Evolutionary conservation across 30 jellyfish, hydroid and myxozoan species (phyloP).

Genomic region (Hydractinia echinata): DNA sequence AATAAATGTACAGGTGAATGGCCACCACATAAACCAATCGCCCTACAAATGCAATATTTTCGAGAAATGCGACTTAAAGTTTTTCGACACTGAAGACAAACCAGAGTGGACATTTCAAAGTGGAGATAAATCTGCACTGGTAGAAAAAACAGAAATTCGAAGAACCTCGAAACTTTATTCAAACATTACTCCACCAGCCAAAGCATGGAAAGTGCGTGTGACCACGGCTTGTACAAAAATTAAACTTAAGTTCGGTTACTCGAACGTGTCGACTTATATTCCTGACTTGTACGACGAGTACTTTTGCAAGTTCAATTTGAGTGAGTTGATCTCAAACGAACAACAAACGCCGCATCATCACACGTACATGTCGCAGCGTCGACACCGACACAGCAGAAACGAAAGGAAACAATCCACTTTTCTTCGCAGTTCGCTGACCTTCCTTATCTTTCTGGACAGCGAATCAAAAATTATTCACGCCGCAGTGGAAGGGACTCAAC

Average conservation of each 20-base stretch:
- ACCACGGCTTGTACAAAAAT: conserved; percentile 24
- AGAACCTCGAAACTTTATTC: conserved; percentile 21
- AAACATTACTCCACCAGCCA: conserved; percentile 1
- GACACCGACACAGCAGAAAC: not conserved
- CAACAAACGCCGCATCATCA: conserved; percentile 11
- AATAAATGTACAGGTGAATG: conserved; percentile 24
- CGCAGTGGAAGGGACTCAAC: conserved; percentile 22
- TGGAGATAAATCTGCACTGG: conserved; percentile 14
- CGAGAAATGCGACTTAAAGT: conserved; percentile 27
- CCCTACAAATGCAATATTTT: conserved; percentile 20
- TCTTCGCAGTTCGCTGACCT: conserved; percentile 15
- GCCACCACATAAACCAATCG: conserved; percentile 21
- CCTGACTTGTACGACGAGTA: conserved; percentile 26
- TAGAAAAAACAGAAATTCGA: conserved; percentile 21
- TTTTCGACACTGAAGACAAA: not conserved
- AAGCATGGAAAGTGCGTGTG: conserved; percentile 39
- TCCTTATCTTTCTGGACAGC: conserved; percentile 14
- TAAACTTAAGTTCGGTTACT: conserved; percentile 31
- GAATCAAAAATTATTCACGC: conserved; percentile 8
- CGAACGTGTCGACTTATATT: not conserved
- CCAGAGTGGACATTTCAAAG: conserved; percentile 17
- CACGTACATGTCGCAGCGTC: conserved; percentile 13
- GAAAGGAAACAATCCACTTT: conserved; percentile 31
- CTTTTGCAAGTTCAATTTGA: conserved; percentile 16
- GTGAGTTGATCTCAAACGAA: conserved; percentile 10